A percentile compares a stretch with the other conserved stretches of the same genome.
Evolutionary conservation across 1,140 invertebrate genomes (phyloP).

Genomic region (Drosophila yakuba): DNA sequence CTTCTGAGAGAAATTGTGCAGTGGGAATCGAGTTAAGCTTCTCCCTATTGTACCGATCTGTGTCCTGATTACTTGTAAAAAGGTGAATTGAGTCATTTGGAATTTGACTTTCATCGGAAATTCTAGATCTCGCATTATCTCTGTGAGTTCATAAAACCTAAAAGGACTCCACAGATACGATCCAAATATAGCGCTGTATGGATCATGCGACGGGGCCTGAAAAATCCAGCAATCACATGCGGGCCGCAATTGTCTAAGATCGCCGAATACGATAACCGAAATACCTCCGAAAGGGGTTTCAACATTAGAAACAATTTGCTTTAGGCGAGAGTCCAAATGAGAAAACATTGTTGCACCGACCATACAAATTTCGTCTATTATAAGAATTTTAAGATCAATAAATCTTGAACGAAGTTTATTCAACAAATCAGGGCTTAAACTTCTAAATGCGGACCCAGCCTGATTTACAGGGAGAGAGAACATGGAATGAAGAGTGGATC

Average conservation of each 20-base stretch:
- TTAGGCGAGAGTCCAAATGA: background rate
- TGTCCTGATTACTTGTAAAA: too few relatives aligned
- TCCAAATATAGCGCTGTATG: background rate
- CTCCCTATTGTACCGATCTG: too few relatives aligned
- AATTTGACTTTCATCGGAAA: too few relatives aligned
- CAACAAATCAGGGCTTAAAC: background rate
- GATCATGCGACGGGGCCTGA: background rate
- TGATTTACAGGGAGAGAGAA: background rate
- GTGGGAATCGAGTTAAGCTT: too few relatives aligned
- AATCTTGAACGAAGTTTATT: background rate
- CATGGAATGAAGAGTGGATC: background rate
- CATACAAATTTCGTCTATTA: background rate
- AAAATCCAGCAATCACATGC: background rate
- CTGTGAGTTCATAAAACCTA: slow-evolving; percentile 21
- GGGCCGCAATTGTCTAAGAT: background rate
- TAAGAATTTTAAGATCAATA: background rate
- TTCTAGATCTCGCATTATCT: background rate
- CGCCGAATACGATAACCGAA: background rate
- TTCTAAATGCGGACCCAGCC: slow-evolving; percentile 1
- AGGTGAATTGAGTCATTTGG: too few relatives aligned
- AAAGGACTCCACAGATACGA: background rate
- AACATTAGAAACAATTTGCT: background rate
- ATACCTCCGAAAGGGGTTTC: background rate
- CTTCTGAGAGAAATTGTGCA: too few relatives aligned
- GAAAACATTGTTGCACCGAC: background rate